Evolutionary conservation across 23 tunicate species (phyloP), one percentile per base, ranked within the genome.

Genomic region (Aplidium turbinatum): DNA sequence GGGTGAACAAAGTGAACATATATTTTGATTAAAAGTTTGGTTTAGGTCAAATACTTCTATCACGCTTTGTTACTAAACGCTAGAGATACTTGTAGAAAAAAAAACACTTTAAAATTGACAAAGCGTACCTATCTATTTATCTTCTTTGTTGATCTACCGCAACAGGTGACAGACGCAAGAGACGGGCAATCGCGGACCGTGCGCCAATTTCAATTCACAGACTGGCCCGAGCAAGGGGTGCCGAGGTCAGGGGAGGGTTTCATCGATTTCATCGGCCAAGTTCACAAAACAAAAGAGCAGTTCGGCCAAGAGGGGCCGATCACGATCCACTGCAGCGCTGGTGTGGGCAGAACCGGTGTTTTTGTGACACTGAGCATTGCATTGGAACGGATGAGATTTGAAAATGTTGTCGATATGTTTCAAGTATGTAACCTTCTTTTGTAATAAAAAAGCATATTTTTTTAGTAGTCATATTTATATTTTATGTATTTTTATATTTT

Each of bases 261-360:
- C 38, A 95, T 95, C 47, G 99, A 95, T 58, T 91, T 95, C 54
- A 95, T 93, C 33, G 99, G 94, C 2, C 99, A 94, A 73, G 99
- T 95, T 40, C 99, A 95, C 53, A 95, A 95, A 63, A 95, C 99
- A 9, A 91, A 91, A 67, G 99, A 95, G 25, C 99, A 95, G 42
- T 95, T 95, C 33, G 99, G 99, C 0, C 96, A 87, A 50, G 96
- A 87, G 50, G 99, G 99, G 1, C 99, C 99, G 24, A 95, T 95
- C 73, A 78, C 96, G 4, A 77, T 95, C 33, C 99, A 95, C 86
- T 95, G 99, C 57, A 87, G 96, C 63, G 96, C 99, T 22, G 99
- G 99, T 16, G 99, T 95, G 1, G 99, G 99, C 18, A 40, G 99
- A 57, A 95, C 96, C 19, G 99, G 99, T 2, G 99, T 95, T 53